Percentiles rank a stretch among this genome's conserved stretches.
These are phyloP conservation scores for Trachelus tabidus DNA, from an alignment of 2,888 invertebrate species.

Conservation along the genomic window DNA sequence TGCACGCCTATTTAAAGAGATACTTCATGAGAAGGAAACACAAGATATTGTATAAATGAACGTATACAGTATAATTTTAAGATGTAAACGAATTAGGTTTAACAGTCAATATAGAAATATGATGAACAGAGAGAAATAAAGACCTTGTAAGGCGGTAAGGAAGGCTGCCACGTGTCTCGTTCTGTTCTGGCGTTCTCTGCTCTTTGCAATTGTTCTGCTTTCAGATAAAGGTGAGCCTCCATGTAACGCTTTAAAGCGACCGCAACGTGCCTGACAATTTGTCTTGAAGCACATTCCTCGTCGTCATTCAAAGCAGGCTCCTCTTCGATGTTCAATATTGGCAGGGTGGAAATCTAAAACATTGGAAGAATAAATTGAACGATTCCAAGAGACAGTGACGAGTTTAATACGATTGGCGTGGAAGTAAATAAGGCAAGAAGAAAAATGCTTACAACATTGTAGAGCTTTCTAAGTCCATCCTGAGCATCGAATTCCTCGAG, in stretches of 20 bases:
- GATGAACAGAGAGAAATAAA: background rate
- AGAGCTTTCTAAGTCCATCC: conserved; percentile 92
- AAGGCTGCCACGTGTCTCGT: conserved; percentile 58
- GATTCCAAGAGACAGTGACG: background rate
- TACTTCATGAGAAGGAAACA: background rate
- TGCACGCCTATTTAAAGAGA: conserved; percentile 63
- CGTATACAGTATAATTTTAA: background rate
- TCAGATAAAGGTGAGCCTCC: conserved; percentile 87
- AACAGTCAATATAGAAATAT: background rate
- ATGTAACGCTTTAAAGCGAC: conserved; percentile 90
- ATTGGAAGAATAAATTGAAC: conserved; percentile 6
- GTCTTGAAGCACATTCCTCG: conserved; percentile 88
- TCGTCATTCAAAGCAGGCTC: conserved; percentile 79
- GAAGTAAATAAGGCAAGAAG: conserved; percentile 27
- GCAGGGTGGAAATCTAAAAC: conserved; percentile 82
- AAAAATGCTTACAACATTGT: conserved; percentile 82
- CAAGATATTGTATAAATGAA: background rate
- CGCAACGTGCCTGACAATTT: conserved; percentile 91
- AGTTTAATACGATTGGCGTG: conserved; percentile 45
- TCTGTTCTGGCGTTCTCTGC: conserved; percentile 68
- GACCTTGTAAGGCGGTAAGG: conserved; percentile 67
- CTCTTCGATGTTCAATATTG: conserved; percentile 80
- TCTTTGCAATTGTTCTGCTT: conserved; percentile 78
- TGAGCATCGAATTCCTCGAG: conserved; percentile 94
- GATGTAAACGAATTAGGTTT: background rate